Conservation (phyloP, 2,797 vertebrate species). For the Hybognathus amarus region DNA sequence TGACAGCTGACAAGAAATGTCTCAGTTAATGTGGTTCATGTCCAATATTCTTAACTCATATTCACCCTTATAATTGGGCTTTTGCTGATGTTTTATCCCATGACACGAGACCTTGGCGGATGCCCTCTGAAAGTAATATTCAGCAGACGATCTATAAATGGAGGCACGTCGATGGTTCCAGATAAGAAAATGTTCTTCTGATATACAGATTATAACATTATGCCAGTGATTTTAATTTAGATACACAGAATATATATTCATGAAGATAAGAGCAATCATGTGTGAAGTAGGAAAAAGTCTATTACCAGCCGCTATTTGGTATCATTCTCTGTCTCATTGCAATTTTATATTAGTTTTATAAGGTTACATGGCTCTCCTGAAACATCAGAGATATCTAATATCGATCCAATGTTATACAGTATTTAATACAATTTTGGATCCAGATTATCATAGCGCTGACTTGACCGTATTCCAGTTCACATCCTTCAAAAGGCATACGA, state of each 20-base stretch:
- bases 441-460: not conserved
- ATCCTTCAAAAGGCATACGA: constrained; percentile 36
- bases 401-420: not conserved
- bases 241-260: constrained; percentile 73
- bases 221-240: constrained; percentile 75
- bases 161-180: constrained; percentile 6
- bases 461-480: constrained; percentile 10
- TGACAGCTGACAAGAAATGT: not conserved
- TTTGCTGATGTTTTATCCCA: not conserved
- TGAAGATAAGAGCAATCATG: constrained; percentile 71
- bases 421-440: not conserved
- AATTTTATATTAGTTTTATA: not conserved
- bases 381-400: not conserved
- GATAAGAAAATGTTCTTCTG: constrained; percentile 49
- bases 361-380: not conserved
- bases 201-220: constrained; percentile 56
- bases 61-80: not conserved
- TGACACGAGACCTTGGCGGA: constrained; percentile 9
- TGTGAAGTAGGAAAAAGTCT: constrained; percentile 35
- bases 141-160: constrained; percentile 11
- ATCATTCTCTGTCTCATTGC: not conserved
- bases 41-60: constrained; percentile 8
- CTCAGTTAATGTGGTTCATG: not conserved
- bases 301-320: not conserved
- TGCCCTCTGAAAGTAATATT: constrained; percentile 28